Percentiles rank a stretch among this genome's conserved stretches.
These are phyloP conservation scores for Penaeus indicus DNA, from an alignment of 1,140 invertebrate species.

Conservation along the genomic window DNA sequence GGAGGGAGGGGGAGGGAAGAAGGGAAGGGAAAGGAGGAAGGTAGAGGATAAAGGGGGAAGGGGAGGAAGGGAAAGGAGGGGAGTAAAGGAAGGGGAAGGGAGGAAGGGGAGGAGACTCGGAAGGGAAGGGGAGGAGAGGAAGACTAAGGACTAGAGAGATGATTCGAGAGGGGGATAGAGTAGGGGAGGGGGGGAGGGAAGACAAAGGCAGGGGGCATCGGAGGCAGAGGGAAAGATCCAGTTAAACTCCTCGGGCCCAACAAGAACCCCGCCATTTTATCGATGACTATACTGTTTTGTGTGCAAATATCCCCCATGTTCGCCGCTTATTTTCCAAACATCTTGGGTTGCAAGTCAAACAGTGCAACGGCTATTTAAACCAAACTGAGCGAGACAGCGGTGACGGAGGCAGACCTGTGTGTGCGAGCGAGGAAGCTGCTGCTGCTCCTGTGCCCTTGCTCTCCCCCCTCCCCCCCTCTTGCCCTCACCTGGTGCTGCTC, in stretches of 20 bases:
- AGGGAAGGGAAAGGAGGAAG: not conserved
- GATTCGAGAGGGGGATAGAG: not conserved
- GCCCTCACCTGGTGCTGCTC: too few relatives aligned
- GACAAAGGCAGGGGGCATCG: too few relatives aligned
- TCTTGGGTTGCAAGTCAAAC: constrained; percentile 63
- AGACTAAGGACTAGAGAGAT: not conserved
- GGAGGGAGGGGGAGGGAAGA: not conserved
- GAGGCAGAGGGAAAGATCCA: not conserved
- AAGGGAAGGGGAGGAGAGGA: not conserved
- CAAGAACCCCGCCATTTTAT: constrained; percentile 57
- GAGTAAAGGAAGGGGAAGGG: not conserved
- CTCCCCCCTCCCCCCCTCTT: too few relatives aligned
- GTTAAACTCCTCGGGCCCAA: constrained; percentile 15
- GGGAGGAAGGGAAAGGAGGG: too few relatives aligned
- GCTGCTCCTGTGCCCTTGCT: too few relatives aligned
- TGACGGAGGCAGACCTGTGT: constrained; percentile 24
- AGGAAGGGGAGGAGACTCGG: too few relatives aligned
- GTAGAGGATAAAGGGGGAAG: not conserved
- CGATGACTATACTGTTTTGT: constrained; percentile 62
- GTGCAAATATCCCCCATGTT: constrained; percentile 62
- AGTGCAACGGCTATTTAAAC: constrained; percentile 58
- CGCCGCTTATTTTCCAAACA: constrained; percentile 63
- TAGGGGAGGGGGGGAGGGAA: too few relatives aligned
- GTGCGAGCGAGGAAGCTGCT: too few relatives aligned
- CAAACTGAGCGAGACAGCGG: constrained; percentile 54